Percentiles rank a stretch among this genome's conserved stretches.
Conservation (phyloP, 2,888 invertebrate genomes). For the Acronicta psi region DNA sequence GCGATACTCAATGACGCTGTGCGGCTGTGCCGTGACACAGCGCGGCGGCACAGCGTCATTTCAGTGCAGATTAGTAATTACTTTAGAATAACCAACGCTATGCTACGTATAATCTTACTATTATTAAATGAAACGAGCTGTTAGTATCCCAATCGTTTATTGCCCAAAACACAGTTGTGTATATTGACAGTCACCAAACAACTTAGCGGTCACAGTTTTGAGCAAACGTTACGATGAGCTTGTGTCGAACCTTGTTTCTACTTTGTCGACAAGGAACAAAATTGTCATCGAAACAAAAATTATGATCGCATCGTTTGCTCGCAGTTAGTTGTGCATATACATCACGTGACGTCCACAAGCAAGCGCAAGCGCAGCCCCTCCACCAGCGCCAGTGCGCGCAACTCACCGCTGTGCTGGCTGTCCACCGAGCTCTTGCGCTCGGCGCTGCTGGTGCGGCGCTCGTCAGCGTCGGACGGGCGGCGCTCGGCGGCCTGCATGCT, state of each 20-base stretch:
- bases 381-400: conserved; percentile 9
- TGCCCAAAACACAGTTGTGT: conserved; percentile 42
- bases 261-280: background rate
- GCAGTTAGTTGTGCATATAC: background rate
- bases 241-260: background rate
- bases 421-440: conserved; percentile 50
- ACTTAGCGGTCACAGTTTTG: conserved; percentile 10
- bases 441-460: conserved; percentile 17
- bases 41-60: too few species aligned
- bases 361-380: conserved; percentile 20
- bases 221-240: conserved; percentile 22
- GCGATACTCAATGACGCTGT: conserved; percentile 13
- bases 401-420: conserved; percentile 69
- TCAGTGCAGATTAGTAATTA: conserved; percentile 3
- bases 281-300: too few species aligned
- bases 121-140: conserved; percentile 76
- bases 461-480: conserved; percentile 3
- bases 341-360: conserved; percentile 41
- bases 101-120: background rate
- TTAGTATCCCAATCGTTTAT: conserved; percentile 74
- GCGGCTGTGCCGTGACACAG: too few species aligned
- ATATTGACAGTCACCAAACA: conserved; percentile 19
- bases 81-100: too few species aligned
- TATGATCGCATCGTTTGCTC: conserved; percentile 15
- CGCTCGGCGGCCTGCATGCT: conserved; percentile 13